Conservation (phyloP, 2,888 invertebrate species). For the Andrena marginata region DNA sequence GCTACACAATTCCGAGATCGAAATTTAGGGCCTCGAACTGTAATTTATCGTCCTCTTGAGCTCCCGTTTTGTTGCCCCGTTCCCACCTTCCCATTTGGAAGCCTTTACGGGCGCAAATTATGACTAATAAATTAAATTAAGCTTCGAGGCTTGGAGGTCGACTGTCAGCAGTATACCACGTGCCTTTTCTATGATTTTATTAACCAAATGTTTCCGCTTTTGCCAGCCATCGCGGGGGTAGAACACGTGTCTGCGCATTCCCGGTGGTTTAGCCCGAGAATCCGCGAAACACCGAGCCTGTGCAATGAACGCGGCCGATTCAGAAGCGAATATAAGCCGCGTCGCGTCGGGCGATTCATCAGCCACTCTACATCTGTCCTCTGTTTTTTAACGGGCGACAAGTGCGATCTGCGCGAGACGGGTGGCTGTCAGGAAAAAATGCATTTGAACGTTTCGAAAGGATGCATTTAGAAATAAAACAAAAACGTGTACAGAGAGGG, state of each 20-base stretch:
- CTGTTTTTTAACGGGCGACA: constrained; percentile 20
- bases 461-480: constrained; percentile 54
- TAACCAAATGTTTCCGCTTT: neutral
- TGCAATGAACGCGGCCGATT: too few species aligned
- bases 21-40: constrained; percentile 56
- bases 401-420: constrained; percentile 36
- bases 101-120: constrained; percentile 38
- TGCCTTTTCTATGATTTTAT: constrained; percentile 8
- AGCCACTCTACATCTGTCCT: constrained; percentile 29
- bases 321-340: constrained; percentile 35
- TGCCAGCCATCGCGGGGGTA: too few species aligned
- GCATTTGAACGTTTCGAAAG: constrained; percentile 41
- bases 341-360: constrained; percentile 36
- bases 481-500: constrained; percentile 19
- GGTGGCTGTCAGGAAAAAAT: constrained; percentile 40
- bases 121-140: constrained; percentile 53
- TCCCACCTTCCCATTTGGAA: neutral
- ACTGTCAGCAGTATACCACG: constrained; percentile 2
- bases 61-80: constrained; percentile 46
- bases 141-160: neutral
- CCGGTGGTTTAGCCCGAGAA: constrained; percentile 25
- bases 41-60: constrained; percentile 63
- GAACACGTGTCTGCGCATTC: too few species aligned
- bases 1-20: constrained; percentile 46
- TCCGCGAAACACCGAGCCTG: constrained; percentile 16